Conservation (phyloP, 2,113 vertebrate species). For the Orthonyx spaldingii region DNA sequence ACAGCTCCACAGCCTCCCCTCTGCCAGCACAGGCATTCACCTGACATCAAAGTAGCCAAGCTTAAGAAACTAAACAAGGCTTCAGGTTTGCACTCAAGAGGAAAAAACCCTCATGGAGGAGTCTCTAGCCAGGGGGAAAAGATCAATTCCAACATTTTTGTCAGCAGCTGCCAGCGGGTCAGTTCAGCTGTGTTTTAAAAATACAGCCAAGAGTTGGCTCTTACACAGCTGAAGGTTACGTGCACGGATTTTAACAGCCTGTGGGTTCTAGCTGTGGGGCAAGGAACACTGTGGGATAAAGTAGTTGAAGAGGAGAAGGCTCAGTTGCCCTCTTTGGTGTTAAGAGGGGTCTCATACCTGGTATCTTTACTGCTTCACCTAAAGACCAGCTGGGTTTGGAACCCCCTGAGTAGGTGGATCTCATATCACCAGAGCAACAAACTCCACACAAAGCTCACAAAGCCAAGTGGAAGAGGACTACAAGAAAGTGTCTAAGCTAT, state of each 20-base stretch:
- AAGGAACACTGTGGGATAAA: neutral
- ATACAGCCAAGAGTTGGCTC: neutral
- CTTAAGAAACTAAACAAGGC: neutral
- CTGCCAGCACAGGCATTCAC: fast-evolving
- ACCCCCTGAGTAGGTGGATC: neutral
- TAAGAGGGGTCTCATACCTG: neutral
- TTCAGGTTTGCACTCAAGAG: neutral
- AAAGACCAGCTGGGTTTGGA: neutral
- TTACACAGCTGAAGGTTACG: neutral
- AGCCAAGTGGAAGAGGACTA: neutral
- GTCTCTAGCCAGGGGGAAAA: neutral
- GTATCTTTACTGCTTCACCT: neutral
- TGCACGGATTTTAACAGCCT: neutral
- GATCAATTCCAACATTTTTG: neutral
- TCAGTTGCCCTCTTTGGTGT: neutral
- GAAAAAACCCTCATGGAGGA: neutral
- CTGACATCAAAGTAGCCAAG: neutral
- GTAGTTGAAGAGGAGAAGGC: neutral
- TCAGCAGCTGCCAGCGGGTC: neutral
- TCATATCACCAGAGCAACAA: neutral
- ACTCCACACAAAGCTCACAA: neutral
- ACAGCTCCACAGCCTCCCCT: neutral
- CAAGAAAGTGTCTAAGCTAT: neutral
- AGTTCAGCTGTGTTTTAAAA: neutral
- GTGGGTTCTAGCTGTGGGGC: neutral